Evolutionary conservation across 2,797 vertebrate genomes (phyloP).

Genomic region (Orestias chungarensis): DNA sequence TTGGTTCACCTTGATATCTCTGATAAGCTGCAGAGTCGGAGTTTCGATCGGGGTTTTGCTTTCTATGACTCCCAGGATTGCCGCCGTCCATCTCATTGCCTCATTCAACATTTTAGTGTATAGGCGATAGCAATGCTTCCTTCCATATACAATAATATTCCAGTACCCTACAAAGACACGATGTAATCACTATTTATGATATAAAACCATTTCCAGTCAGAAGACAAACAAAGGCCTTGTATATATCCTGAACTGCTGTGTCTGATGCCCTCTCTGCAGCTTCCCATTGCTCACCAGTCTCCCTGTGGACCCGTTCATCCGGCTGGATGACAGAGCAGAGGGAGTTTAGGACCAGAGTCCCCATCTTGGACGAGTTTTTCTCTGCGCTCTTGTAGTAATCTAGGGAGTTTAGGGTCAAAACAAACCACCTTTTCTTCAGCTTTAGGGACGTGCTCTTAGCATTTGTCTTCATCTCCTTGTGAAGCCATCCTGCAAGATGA

Average conservation of each 20-base stretch:
- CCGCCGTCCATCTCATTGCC: conserved; percentile 90
- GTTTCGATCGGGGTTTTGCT: conserved; percentile 92
- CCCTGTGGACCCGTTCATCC: conserved; percentile 87
- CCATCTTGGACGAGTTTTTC: conserved; percentile 88
- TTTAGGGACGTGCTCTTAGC: conserved; percentile 89
- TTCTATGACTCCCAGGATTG: conserved; percentile 91
- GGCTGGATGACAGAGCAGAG: conserved; percentile 91
- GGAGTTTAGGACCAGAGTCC: conserved; percentile 91
- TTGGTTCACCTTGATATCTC: conserved; percentile 88
- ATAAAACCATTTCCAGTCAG: background rate
- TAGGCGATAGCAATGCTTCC: conserved; percentile 90
- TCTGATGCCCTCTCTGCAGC: conserved; percentile 34
- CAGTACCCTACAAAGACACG: conserved; percentile 83
- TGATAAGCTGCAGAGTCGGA: conserved; percentile 91
- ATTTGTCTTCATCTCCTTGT: conserved; percentile 91
- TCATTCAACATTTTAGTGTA: conserved; percentile 92
- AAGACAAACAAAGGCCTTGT: background rate
- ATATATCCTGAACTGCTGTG: conserved; percentile 26
- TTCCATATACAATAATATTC: conserved; percentile 90
- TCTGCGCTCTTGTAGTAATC: conserved; percentile 94
- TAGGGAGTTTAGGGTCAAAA: conserved; percentile 89
- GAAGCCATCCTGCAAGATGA: conserved; percentile 87
- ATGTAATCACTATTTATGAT: background rate
- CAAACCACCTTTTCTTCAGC: conserved; percentile 94
- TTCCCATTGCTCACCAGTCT: conserved; percentile 81